Conservation (phyloP, 2,888 invertebrate species). For the Rhogogaster chlorosoma region DNA sequence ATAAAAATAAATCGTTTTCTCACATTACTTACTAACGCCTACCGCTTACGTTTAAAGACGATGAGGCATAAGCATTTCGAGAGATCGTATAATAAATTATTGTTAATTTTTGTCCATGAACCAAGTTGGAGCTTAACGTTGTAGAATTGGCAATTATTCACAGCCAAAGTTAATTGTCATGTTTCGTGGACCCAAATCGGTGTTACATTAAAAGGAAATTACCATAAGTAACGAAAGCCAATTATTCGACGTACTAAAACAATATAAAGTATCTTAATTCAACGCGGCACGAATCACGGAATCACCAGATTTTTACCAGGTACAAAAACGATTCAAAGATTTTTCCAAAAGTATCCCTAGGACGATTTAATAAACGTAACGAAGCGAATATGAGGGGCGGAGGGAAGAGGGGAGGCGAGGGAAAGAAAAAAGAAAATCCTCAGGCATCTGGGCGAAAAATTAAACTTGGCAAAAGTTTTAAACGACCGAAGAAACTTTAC, state of each 20-base stretch:
- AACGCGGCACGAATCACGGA: background rate
- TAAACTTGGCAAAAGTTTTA: background rate
- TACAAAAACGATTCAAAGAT: background rate
- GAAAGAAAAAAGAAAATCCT: background rate
- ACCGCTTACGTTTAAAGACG: background rate
- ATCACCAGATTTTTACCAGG: background rate
- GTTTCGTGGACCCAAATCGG: background rate
- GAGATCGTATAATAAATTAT: background rate
- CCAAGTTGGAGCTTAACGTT: background rate
- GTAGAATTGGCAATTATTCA: background rate
- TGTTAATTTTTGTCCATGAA: background rate
- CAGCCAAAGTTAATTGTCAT: background rate
- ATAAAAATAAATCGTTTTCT: slow-evolving; percentile 11
- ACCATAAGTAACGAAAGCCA: background rate
- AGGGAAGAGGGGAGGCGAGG: too few species aligned
- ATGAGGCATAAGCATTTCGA: background rate
- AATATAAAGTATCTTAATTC: slow-evolving; percentile 9
- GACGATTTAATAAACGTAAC: slow-evolving; percentile 26
- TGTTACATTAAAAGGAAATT: background rate
- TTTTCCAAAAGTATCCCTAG: background rate
- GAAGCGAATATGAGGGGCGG: background rate
- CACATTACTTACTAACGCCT: background rate
- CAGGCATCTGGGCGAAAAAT: background rate
- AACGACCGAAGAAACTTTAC: background rate
- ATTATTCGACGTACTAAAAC: background rate